phyloP scores from a whole-genome alignment of 2,888 invertebrate genomes.

The Drosophila paramelanica region DNA sequence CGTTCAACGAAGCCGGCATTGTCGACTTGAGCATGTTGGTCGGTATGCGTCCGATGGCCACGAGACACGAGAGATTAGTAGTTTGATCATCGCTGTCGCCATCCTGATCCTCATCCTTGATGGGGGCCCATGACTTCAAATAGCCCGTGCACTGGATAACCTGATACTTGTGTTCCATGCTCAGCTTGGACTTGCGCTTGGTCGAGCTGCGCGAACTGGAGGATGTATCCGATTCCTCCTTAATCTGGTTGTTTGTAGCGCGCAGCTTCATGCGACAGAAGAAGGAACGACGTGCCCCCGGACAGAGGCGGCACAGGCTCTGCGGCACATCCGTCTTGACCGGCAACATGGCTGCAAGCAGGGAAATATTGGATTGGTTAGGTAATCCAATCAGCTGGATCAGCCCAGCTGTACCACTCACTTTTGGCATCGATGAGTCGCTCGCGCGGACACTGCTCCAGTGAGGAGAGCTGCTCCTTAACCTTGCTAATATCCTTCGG shows the following conservation, averaged over 20 bases:
- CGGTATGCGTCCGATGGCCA: conserved; percentile 93
- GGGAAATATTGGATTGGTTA: neutral
- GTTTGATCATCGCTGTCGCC: conserved; percentile 86
- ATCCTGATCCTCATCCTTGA: conserved; percentile 90
- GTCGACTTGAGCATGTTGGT: conserved; percentile 86
- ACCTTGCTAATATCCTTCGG: conserved; percentile 97
- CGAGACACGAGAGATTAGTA: conserved; percentile 93
- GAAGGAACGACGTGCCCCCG: conserved; percentile 95
- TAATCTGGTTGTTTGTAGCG: conserved; percentile 87
- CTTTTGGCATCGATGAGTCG: conserved; percentile 96
- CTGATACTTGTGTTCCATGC: conserved; percentile 92
- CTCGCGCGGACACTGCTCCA: conserved; percentile 94
- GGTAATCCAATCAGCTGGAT: neutral
- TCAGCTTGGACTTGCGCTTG: conserved; percentile 88
- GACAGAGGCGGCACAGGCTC: conserved; percentile 91
- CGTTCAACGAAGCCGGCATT: conserved; percentile 85
- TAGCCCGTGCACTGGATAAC: conserved; percentile 97
- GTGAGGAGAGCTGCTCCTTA: conserved; percentile 96
- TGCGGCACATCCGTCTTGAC: conserved; percentile 93
- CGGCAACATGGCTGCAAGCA: conserved; percentile 92
- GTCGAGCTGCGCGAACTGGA: conserved; percentile 86
- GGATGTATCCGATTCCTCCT: conserved; percentile 88
- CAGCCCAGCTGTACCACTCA: conserved; percentile 81
- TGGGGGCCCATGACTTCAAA: conserved; percentile 95
- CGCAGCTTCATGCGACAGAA: conserved; percentile 97